These are phyloP conservation scores for Gambelia wislizenii DNA, from an alignment of 2,797 vertebrate genomes.

Conservation along the genomic window DNA sequence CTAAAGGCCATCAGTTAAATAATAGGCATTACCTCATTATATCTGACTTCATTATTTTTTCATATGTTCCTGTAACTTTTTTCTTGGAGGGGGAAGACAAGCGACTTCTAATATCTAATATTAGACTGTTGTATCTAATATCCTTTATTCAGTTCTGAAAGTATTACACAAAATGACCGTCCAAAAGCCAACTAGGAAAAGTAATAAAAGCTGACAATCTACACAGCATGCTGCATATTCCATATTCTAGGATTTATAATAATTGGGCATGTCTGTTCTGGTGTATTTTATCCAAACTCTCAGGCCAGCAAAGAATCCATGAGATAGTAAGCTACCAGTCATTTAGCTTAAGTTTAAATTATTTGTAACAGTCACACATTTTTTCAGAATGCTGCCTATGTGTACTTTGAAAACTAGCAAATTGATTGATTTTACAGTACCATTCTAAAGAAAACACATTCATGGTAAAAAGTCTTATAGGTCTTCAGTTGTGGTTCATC, in stretches of 20 bases:
- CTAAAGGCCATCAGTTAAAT: background rate
- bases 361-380: background rate
- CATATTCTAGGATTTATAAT: background rate
- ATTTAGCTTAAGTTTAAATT: background rate
- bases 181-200: background rate
- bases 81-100: background rate
- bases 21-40: background rate
- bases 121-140: background rate
- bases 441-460: too few relatives aligned
- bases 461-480: background rate
- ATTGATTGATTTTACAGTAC: too few relatives aligned
- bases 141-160: background rate
- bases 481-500: background rate
- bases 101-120: too few relatives aligned
- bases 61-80: background rate
- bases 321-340: background rate
- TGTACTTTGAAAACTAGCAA: background rate
- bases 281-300: background rate
- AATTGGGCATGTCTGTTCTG: background rate
- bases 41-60: background rate
- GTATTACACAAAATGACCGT: background rate
- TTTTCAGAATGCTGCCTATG: background rate
- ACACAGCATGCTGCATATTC: too few relatives aligned
- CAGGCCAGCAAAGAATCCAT: background rate
- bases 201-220: background rate